A percentile compares a stretch with the other conserved stretches of the same genome.
These are phyloP conservation scores for Scaptomyza flava DNA, from an alignment of 2,888 invertebrate genomes.

Conservation along the genomic window DNA sequence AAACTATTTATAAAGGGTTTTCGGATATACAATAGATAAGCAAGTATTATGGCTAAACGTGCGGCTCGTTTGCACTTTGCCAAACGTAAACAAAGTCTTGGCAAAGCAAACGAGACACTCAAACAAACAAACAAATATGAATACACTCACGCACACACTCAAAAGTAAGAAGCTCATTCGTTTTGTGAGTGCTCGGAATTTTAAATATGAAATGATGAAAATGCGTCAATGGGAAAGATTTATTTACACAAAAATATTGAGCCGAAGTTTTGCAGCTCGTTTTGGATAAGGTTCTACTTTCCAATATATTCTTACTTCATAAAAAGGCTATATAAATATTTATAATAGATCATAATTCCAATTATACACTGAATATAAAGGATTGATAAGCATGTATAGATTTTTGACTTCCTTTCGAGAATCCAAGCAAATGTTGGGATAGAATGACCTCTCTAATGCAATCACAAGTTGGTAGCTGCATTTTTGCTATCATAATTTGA, in stretches of 20 bases:
- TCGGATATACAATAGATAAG: conserved; percentile 50
- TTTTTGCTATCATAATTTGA: not conserved
- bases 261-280: not conserved
- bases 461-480: not conserved
- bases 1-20: conserved; percentile 15
- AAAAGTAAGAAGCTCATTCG: not conserved
- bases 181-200: conserved; percentile 23
- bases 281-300: not conserved
- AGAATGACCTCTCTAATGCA: not conserved
- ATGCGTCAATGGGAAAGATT: conserved; percentile 38
- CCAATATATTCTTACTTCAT: not conserved
- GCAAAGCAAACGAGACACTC: conserved; percentile 24
- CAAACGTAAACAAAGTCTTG: conserved; percentile 42
- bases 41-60: conserved; percentile 54
- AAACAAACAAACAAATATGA: not conserved
- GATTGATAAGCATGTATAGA: no score
- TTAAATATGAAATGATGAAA: conserved; percentile 19
- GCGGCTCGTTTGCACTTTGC: conserved; percentile 34
- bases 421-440: no score
- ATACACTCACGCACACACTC: not conserved
- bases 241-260: not conserved
- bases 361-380: conserved; percentile 19
- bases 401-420: no score
- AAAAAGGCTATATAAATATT: not conserved
- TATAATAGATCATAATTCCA: conserved; percentile 6